Base-by-base conservation (phyloP, 2,797 vertebrate species). In the Hydrocynus forskahlii region DNA sequence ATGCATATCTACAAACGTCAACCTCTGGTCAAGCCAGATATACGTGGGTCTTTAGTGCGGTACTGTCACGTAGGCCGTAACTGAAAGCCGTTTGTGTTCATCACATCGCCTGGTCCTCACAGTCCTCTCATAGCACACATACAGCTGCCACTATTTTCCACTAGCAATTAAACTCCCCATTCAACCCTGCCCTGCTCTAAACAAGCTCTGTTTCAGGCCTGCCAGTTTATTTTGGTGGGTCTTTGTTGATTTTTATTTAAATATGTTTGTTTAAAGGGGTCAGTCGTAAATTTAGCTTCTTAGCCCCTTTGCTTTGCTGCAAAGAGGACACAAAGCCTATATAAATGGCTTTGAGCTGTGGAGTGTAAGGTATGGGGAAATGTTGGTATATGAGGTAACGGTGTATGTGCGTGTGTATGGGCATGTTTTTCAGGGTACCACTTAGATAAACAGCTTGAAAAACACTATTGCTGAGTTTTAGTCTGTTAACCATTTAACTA, bases 11-110 rank as follows among this genome's bases (percentile, higher is more conserved):
- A 13, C 13, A 14, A 10, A 52, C 13, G 2, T 52, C 48, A 13
- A 2, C 1, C 0, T 14, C 40, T 23, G 40, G 67, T 69, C 19
- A 23, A 52, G 13, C 21, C n/a, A 70, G 43, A 38, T 52, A 35
- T 73, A 43, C 21, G 29, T 29, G 19, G 63, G 55, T 86, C 83
- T 81, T 89, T 86, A 67, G 81, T 83, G 83, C 83, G n/a, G 81
- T 85, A 86, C 87, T 82, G 71, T 89, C 88, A 90, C 82, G 84
- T 80, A 43, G 74, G 76, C 29, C 82, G 64, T 84, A 89, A 94
- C 92, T 93, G 83, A 92, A 92, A 67, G 23, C 75, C 85, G 4
- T 35, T 86, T 91, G 88, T 94, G 91, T 94, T 90, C 89, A 69
- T 85, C 70, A 84, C 80, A 81, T 57, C 64, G 87, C 83, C 76